These are phyloP conservation scores for Cecidostiba fungosa DNA, from an alignment of 2,888 invertebrate genomes.

Conservation along the genomic window DNA sequence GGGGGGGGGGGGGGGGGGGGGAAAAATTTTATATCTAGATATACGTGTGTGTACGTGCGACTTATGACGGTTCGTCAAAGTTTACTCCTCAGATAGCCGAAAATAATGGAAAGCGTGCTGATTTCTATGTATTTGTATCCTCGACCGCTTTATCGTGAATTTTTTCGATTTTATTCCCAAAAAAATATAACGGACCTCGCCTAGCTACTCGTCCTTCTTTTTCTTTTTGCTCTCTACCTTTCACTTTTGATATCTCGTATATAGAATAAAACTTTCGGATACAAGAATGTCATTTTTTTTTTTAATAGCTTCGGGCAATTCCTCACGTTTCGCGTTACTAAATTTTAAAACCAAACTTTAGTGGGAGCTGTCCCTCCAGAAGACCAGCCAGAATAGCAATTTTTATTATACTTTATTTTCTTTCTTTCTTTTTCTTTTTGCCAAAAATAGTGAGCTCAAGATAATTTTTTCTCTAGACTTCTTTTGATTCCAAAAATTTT, in stretches of 20 bases:
- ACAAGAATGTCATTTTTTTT: constrained; percentile 62
- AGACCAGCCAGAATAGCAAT: constrained; percentile 60
- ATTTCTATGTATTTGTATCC: constrained; percentile 39
- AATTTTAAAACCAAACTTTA: constrained; percentile 74
- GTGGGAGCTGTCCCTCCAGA: constrained; percentile 76
- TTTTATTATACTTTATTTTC: constrained; percentile 28
- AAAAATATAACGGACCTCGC: constrained; percentile 55
- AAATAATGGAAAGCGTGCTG: constrained; percentile 60
- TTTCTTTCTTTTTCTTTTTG: constrained; percentile 22
- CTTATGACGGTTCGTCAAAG: constrained; percentile 44
- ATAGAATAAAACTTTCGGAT: constrained; percentile 53
- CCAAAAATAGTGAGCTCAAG: constrained; percentile 43
- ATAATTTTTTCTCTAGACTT: constrained; percentile 20
- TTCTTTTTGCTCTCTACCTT: constrained; percentile 43
- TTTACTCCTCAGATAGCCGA: constrained; percentile 55
- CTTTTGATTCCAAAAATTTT: constrained; percentile 46
- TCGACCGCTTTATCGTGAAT: constrained; percentile 43
- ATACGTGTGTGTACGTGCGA: constrained; percentile 46
- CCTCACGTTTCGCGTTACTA: constrained; percentile 76
- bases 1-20: constrained; percentile 13
- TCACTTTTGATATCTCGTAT: constrained; percentile 38
- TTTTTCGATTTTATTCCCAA: constrained; percentile 42
- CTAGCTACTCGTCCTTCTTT: constrained; percentile 51
- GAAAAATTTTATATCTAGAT: not conserved
- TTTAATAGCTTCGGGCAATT: constrained; percentile 76